Percentiles rank a stretch among this genome's conserved stretches.
Evolutionary conservation across 1,140 invertebrate genomes (phyloP).

Genomic region (Dermatophagoides farinae): DNA sequence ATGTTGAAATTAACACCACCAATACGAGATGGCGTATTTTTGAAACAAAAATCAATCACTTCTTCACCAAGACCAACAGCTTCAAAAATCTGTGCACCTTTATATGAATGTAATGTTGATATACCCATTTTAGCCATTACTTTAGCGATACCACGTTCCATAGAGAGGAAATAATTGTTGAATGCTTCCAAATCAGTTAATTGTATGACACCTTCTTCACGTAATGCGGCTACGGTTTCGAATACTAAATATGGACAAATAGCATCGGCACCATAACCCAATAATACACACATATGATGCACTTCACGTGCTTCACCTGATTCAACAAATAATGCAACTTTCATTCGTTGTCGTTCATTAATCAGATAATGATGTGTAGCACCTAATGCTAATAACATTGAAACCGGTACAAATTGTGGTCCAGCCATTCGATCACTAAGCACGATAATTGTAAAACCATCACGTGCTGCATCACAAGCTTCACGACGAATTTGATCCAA

Average conservation of each 20-base stretch:
- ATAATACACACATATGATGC: slow-evolving; percentile 82
- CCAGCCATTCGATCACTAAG: slow-evolving; percentile 63
- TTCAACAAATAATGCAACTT: slow-evolving; percentile 76
- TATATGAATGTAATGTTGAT: slow-evolving; percentile 95
- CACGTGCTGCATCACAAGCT: slow-evolving; percentile 52
- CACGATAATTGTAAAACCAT: slow-evolving; percentile 64
- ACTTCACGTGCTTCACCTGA: slow-evolving; percentile 87
- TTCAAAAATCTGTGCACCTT: slow-evolving; percentile 98
- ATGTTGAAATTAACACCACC: slow-evolving; percentile 78
- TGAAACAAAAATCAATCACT: slow-evolving; percentile 86
- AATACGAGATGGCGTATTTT: slow-evolving; percentile 79
- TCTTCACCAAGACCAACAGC: slow-evolving; percentile 80
- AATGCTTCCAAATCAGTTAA: slow-evolving; percentile 67
- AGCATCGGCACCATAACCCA: slow-evolving; percentile 91
- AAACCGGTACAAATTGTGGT: slow-evolving; percentile 31
- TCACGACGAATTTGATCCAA: slow-evolving; percentile 58
- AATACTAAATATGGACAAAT: slow-evolving; percentile 93
- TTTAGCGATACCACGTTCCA: slow-evolving; percentile 51
- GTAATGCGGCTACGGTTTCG: slow-evolving; percentile 60
- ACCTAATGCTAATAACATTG: slow-evolving; percentile 65
- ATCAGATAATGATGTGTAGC: slow-evolving; percentile 89
- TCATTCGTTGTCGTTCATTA: slow-evolving; percentile 82
- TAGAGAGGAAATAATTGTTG: slow-evolving; percentile 44
- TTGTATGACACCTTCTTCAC: slow-evolving; percentile 58
- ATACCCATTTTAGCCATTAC: slow-evolving; percentile 99